Evolutionary conservation across 2,113 vertebrate genomes (phyloP), one percentile per base, ranked within the genome.

Genomic region (Synchiropus splendidus): DNA sequence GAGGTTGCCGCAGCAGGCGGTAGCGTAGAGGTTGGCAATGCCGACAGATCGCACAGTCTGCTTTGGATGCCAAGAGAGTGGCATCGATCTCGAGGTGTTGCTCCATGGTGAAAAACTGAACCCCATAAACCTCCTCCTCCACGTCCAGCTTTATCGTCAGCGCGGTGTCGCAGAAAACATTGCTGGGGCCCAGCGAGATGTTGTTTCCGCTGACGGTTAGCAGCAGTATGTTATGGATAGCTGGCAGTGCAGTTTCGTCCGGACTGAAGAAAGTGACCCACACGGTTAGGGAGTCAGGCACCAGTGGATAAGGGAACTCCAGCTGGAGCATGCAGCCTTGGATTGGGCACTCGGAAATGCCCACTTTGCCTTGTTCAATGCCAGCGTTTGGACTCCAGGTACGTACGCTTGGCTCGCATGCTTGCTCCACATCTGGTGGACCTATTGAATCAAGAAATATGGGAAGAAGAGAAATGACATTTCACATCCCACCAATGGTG

Each of bases 381-480:
- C 89, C 88, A 0, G 91, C 88, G 50, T 92, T 91, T 33, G 95
- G 95, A 38, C 92, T 98, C 95, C 95, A 99, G 0, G 95, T 98
- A 31, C 87, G 88, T 32, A 99, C 94, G 1, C 91, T 97, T 66
- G 92, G 88, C 67, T 97, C 94, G 50, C 95, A 99, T 5, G 86
- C 87, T 64, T 97, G 93, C 67, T 98, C 95, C 37, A 97, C 95
- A 1, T 99, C 94, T 51, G 95, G 95, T 45, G 92, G 94, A n/a
- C 95, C 95, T 99, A 58, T 30, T 44, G 46, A 62, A 59, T 50
- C 35, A 64, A 43, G 42, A 30, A 18, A 17, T 13, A 18, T 18
- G n/a, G 13, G 9, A 16, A 9, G 13, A 8, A 37, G 13, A 37
- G 9, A 37, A 37, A 37, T 15, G 2, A 37, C n/a, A 15, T 30